A percentile compares a stretch with the other conserved stretches of the same genome.
phyloP scores from a whole-genome alignment of 2,113 vertebrate genomes.

The Tauraco erythrolophus region DNA sequence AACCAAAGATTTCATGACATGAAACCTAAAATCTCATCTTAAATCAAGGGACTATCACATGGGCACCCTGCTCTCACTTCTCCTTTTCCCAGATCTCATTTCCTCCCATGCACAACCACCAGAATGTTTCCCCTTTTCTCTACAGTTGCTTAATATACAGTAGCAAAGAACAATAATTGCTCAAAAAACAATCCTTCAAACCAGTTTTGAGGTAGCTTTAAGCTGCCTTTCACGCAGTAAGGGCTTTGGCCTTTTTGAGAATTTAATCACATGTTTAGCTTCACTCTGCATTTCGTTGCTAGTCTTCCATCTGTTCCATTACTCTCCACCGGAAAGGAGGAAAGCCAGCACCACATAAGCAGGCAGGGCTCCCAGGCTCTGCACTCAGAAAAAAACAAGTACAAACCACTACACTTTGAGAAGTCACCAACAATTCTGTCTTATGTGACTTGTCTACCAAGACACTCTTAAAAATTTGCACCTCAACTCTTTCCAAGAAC shows the following conservation, averaged over 20 bases:
- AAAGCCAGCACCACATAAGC: background rate
- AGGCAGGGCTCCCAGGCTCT: background rate
- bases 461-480: background rate
- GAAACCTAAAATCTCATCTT: background rate
- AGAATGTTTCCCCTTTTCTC: background rate
- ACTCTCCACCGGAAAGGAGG: background rate
- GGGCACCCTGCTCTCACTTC: background rate
- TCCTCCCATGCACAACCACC: background rate
- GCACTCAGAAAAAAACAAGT: background rate
- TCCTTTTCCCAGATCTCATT: background rate
- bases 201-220: slow-evolving; percentile 15
- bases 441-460: accelerated
- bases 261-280: slow-evolving; percentile 10
- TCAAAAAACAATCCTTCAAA: background rate
- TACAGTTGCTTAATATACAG: background rate
- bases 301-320: background rate
- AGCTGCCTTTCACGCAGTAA: background rate
- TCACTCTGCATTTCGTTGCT: background rate
- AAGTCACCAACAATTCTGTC: background rate
- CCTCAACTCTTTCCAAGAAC: background rate
- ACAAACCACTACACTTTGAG: background rate
- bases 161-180: background rate
- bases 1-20: background rate
- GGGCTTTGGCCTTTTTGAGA: slow-evolving; percentile 23
- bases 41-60: slow-evolving; percentile 6